Evolutionary conservation across 2,113 vertebrate genomes (phyloP).

Genomic region (Trachemys scripta): DNA sequence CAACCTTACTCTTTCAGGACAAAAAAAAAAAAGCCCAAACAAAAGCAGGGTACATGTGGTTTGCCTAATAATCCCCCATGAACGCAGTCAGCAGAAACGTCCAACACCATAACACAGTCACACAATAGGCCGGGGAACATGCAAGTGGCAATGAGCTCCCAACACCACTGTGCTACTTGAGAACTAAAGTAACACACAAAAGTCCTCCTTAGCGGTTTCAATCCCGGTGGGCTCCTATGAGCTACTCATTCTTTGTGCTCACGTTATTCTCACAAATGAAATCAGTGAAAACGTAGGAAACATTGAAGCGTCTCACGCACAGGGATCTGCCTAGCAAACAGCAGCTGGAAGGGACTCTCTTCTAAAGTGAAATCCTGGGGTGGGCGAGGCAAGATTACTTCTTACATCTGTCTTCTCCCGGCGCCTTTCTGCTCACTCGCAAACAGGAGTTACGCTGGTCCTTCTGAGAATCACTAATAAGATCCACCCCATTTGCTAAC

Average conservation of each 20-base stretch:
- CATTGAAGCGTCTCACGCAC: not conserved
- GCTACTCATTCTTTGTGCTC: too few relatives aligned
- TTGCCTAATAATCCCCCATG: conserved; percentile 80
- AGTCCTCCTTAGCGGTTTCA: not conserved
- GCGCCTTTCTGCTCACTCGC: not conserved
- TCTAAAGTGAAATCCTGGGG: not conserved
- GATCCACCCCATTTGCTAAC: not conserved
- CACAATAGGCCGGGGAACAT: conserved; percentile 1
- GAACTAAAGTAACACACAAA: not conserved
- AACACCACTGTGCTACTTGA: not conserved
- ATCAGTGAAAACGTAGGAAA: not conserved
- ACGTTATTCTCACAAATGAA: not conserved
- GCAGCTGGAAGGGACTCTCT: not conserved
- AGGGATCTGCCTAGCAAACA: not conserved
- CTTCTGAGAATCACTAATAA: not conserved
- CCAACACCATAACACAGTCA: conserved; percentile 40
- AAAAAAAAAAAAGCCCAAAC: conserved; percentile 77
- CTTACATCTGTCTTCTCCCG: not conserved
- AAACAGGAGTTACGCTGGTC: too few relatives aligned
- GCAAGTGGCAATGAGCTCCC: not conserved
- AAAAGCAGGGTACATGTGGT: conserved; percentile 79
- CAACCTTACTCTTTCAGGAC: conserved; percentile 81
- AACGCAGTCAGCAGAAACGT: conserved; percentile 81
- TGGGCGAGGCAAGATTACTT: too few relatives aligned
- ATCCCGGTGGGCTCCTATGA: not conserved